A percentile compares a stretch with the other conserved stretches of the same genome.
Conservation (phyloP, 2,113 vertebrate genomes). For the Labeo rohita region DNA sequence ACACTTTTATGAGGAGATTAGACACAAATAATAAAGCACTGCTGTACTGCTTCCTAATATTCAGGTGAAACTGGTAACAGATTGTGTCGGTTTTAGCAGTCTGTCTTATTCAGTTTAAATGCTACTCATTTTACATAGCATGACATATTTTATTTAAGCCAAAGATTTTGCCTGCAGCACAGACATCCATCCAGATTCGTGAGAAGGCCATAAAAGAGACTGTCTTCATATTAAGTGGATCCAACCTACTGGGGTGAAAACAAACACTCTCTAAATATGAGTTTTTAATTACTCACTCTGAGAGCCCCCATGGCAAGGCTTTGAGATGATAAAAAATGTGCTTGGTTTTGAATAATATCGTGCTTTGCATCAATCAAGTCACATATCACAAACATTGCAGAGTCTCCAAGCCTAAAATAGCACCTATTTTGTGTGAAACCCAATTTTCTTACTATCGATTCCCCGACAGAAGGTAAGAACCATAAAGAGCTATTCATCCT, state of each 20-base stretch:
- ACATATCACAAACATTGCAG: background rate
- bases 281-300: slow-evolving; percentile 39
- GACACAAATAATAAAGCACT: background rate
- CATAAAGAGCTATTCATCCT: slow-evolving; percentile 34
- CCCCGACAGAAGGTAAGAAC: background rate
- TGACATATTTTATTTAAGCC: background rate
- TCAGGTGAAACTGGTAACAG: background rate
- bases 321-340: background rate
- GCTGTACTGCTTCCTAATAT: background rate
- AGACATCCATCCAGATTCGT: background rate
- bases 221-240: slow-evolving; percentile 11
- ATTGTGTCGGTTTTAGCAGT: background rate
- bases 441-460: slow-evolving; percentile 40
- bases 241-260: slow-evolving; percentile 23
- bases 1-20: background rate
- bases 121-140: background rate
- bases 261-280: slow-evolving; percentile 27
- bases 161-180: slow-evolving; percentile 26
- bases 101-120: background rate
- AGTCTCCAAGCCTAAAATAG: background rate
- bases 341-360: background rate
- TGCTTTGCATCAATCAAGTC: slow-evolving; percentile 36
- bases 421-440: slow-evolving; percentile 10
- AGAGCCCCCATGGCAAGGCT: slow-evolving; percentile 20
- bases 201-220: background rate